Conservation (phyloP, 2,888 invertebrate genomes). For the Pterobdella sp. region DNA sequence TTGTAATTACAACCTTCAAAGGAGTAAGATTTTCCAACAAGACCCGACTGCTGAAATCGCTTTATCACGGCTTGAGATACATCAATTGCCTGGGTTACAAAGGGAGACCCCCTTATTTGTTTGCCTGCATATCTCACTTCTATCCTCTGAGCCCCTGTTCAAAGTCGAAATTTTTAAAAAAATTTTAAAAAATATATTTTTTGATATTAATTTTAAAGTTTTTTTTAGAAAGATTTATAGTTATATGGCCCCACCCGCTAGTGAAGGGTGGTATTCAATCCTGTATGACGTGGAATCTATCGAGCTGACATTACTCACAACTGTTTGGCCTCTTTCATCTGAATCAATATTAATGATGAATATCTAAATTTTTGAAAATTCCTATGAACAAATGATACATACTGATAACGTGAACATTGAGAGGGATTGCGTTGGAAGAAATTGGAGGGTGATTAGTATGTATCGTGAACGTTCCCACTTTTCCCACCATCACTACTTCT, state of each 20-base stretch:
- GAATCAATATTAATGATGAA: neutral
- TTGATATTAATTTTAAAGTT: neutral
- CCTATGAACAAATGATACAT: neutral
- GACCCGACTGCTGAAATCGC: slow-evolving; percentile 27
- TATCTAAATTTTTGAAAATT: slow-evolving; percentile 1
- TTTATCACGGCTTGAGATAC: slow-evolving; percentile 63
- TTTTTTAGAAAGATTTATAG: slow-evolving; percentile 10
- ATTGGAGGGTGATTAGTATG: slow-evolving; percentile 48
- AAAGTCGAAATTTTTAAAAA: neutral
- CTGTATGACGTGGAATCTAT: slow-evolving; percentile 20
- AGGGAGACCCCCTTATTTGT: slow-evolving; percentile 63
- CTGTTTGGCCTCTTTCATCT: slow-evolving; percentile 34
- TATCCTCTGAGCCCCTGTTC: slow-evolving; percentile 33
- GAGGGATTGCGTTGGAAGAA: slow-evolving; percentile 47
- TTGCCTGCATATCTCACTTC: slow-evolving; percentile 34
- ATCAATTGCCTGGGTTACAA: slow-evolving; percentile 70
- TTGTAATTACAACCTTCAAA: slow-evolving; percentile 33
- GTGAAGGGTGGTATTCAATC: slow-evolving; percentile 34
- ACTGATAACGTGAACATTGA: slow-evolving; percentile 28
- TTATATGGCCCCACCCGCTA: slow-evolving; percentile 31
- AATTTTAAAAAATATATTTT: neutral
- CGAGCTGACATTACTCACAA: slow-evolving; percentile 26
- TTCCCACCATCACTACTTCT: slow-evolving; percentile 50
- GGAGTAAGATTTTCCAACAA: slow-evolving; percentile 31
- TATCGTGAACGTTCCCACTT: slow-evolving; percentile 52